phyloP scores from a whole-genome alignment of 1,140 invertebrate genomes.

The Drosophila insularis region DNA sequence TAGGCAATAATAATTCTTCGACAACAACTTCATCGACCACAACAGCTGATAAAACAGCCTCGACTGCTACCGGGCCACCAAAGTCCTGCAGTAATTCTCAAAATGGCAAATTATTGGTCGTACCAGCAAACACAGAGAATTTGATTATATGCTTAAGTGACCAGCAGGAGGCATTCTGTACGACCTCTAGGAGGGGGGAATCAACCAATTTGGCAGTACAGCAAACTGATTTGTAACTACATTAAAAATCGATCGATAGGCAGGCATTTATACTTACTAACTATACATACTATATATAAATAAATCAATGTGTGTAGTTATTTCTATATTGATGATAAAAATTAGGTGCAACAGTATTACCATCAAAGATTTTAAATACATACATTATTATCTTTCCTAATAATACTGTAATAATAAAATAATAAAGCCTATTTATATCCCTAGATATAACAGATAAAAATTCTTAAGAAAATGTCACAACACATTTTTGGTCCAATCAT shows the following conservation, averaged over 20 bases:
- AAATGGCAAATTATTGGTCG: slow-evolving; percentile 48
- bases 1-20: slow-evolving; percentile 69
- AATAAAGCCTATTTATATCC: background rate
- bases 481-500: slow-evolving; percentile 14
- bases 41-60: slow-evolving; percentile 63
- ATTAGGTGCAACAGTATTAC: slow-evolving; percentile 1
- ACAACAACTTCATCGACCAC: slow-evolving; percentile 69
- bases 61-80: slow-evolving; percentile 39
- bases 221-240: slow-evolving; percentile 61
- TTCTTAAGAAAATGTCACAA: background rate
- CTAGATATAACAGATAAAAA: background rate
- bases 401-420: background rate
- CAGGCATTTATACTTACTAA: slow-evolving; percentile 23
- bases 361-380: slow-evolving; percentile 2
- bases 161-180: slow-evolving; percentile 64
- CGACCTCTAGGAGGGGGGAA: slow-evolving; percentile 44
- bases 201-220: slow-evolving; percentile 51
- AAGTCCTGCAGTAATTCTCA: slow-evolving; percentile 55
- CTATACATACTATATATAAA: background rate
- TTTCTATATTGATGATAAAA: background rate
- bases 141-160: slow-evolving; percentile 64
- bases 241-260: background rate
- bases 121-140: slow-evolving; percentile 39
- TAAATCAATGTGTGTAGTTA: background rate
- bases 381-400: background rate